phyloP scores from a whole-genome alignment of 2,113 vertebrate genomes.

The Stegostoma tigrinum region DNA sequence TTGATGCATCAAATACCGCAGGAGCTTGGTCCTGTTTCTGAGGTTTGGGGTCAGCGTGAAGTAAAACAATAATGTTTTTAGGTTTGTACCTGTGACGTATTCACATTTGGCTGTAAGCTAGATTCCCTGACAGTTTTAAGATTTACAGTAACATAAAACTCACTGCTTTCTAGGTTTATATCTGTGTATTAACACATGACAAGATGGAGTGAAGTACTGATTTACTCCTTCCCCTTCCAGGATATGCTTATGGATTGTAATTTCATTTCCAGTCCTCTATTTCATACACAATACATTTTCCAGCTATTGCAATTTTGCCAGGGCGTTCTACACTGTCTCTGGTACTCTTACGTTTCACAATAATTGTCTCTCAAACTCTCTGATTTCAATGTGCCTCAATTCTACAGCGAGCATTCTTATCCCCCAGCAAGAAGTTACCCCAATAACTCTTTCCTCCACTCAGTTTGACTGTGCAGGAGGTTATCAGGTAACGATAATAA shows the following conservation, averaged over 20 bases:
- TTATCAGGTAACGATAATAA: not conserved
- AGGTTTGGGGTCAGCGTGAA: not conserved
- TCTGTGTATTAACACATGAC: not conserved
- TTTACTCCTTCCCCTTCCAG: not conserved
- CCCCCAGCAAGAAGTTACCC: not conserved
- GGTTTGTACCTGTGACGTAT: not conserved
- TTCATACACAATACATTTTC: not conserved
- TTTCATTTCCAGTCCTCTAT: not conserved
- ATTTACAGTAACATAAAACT: not conserved
- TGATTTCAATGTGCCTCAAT: not conserved
- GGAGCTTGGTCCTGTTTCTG: too few relatives aligned
- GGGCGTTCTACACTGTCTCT: not conserved
- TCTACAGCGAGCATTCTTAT: not conserved
- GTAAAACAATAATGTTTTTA: not conserved
- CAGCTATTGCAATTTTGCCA: not conserved
- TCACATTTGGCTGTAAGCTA: not conserved
- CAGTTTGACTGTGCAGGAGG: not conserved
- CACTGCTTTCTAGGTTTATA: not conserved
- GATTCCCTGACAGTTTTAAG: not conserved
- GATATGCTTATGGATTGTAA: not conserved
- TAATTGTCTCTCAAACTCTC: not conserved
- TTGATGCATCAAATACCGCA: too few relatives aligned
- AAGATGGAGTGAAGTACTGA: not conserved
- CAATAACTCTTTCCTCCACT: not conserved
- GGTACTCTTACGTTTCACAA: not conserved